Evolutionary conservation across 1,140 invertebrate species (phyloP), one percentile per base, ranked within the genome.

Genomic region (Tetraneura akinire): DNA sequence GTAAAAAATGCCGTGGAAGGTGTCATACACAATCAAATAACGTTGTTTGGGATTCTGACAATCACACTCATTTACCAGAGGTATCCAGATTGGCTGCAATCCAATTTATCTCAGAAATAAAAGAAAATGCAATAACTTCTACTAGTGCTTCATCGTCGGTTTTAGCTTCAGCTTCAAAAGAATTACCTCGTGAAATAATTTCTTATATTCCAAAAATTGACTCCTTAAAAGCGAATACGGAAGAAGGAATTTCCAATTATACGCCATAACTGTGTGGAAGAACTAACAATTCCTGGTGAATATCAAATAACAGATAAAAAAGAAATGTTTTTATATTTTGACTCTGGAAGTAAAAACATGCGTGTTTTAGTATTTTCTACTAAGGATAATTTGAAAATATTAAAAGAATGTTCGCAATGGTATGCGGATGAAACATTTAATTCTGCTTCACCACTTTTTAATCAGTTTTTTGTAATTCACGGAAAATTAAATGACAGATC

Each of bases 111-210:
- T 55, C 18, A 55, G n/a, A 55, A 55, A 55, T n/a, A 55, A 55
- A 55, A n/a, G n/a, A n/a, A n/a, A n/a, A n/a, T n/a, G n/a, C n/a
- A n/a, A n/a, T n/a, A n/a, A n/a, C n/a, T n/a, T 55, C 51, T 55
- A 23, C 51, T 55, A 21, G 51, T 21, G 21, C 10, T 55, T 55
- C 51, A 21, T 5, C 51, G 51, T 55, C 1, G 3, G n/a, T 55
- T 55, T 55, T 55, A 55, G 51, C 51, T 21, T 55, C n/a, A 21
- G 51, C 51, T 55, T 55, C 51, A 21, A 55, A 55, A 55, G n/a
- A 55, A 55, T 21, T 55, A 55, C 51, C 51, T 55, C 51, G 18
- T 55, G 51, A 55, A 55, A 11, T 55, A 21, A 21, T 55, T 55
- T 21, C 51, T 21, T 21, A 55, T 55, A 55, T 55, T n/a, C n/a